Evolutionary conservation across 53 echinoderm and acorn worm species (phyloP), one percentile per base, ranked within the genome.

Genomic region (Antedon mediterranea): DNA sequence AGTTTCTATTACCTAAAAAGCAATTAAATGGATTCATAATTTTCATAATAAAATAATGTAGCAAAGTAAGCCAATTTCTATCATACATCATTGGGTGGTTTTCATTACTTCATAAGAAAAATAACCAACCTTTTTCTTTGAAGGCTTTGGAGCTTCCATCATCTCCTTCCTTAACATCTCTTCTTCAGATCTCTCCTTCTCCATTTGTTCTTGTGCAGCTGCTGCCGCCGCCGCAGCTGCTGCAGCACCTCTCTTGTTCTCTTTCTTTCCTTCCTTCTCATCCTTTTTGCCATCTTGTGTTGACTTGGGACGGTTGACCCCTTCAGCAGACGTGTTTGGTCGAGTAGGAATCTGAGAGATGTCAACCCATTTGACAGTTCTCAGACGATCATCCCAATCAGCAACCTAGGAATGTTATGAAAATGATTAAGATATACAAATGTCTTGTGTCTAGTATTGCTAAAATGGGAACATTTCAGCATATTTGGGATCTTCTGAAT

Each of bases 361-460:
- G 86, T 95, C 97, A 5, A 95, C 88, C 97, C 97, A 95, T 31
- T 89, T 95, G 82, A 95, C 97, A 0, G 86, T 89, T 18, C 97
- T 87, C 85, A 92, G 82, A 32, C 97, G 86, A 77, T 95, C 97
- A 82, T 95, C 97, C 97, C 97, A 95, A 81, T 95, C 97, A 3
- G 84, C 32, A 28, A 95, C 89, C 97, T 94, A 4, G 9, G 33
- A 57, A 57, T 57, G 23, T 18, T 57, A 23, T 6, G 23, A 57
- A 37, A 37, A 37, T 37, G 4, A 11, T 37, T 37, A 37, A 11
- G 37, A 37, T 37, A 37, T 11, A 37, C 37, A 37, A 37, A 37
- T 4, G 37, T 37, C 37, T 37, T 6, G 37, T 37, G 37, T 37
- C 37, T 11, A 37, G 11, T 37, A 6, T 37, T 4, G 11, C 37